Base-by-base conservation (phyloP, 2,113 vertebrate genomes). In the Etheostoma cragini region DNA sequence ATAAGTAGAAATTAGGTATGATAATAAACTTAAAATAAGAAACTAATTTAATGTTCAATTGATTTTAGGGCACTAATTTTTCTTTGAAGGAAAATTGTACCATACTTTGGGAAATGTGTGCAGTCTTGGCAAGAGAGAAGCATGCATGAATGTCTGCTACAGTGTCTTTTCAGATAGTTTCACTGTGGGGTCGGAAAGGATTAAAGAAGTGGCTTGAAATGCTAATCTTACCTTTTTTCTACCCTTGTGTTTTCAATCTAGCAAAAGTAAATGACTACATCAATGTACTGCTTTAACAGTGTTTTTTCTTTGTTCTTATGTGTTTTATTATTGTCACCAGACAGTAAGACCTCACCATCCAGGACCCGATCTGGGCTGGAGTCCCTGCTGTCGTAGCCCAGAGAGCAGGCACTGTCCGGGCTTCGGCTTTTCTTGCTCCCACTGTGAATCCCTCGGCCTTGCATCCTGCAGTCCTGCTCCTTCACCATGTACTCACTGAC, bases 391-490 rank as follows among this genome's bases (percentile, higher is more conserved):
- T 94, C 95, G 57, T 97, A 98, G 83, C 96, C 97, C 86, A 97
- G 89, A 56, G 97, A 98, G 86, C 96, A 97, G 5, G 97, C 97
- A 7, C 97, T 97, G 92, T 98, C 97, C 0, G 96, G 97, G 76
- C 97, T 98, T 81, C 95, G 95, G 72, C 97, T 97, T 83, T 98
- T 96, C 71, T 96, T 94, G 78, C 93, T 94, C 66, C 78, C 54
- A 4, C 77, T 62, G 69, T 42, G 57, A 49, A 54, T 64, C 58
- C 35, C 77, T 84, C 76, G 94, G 1, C 96, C 92, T 94, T 93
- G 76, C 93, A 80, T 79, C 91, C 92, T 94, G 15, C 91, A 90
- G 57, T 81, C 91, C 83, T 91, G 79, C 68, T 95, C 96, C 93
- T 96, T 96, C 88, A 96, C 96, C 87, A 92, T 95, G 94, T 96